Evolutionary conservation across 2,797 vertebrate genomes (phyloP).

Genomic region (Chelidonichthys spinosus): DNA sequence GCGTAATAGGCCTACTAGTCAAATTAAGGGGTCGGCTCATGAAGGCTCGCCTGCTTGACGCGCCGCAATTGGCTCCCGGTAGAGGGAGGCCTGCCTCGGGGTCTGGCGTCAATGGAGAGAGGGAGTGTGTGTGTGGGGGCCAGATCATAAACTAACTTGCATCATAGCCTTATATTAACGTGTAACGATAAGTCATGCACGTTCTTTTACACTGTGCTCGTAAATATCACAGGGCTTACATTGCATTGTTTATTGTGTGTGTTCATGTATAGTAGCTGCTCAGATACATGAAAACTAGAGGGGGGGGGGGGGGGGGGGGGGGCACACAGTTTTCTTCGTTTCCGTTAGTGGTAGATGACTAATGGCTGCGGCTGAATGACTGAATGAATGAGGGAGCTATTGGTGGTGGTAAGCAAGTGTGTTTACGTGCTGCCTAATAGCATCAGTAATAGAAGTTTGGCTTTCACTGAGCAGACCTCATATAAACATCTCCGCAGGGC

Average conservation of each 20-base stretch:
- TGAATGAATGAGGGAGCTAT: slow-evolving; percentile 43
- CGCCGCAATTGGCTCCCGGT: slow-evolving; percentile 84
- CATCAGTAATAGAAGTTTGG: slow-evolving; percentile 70
- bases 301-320: no score
- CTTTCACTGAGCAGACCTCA: slow-evolving; percentile 61
- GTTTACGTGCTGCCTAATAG: slow-evolving; percentile 75
- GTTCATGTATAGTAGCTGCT: no score
- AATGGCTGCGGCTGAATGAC: no score
- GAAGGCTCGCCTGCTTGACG: slow-evolving; percentile 91
- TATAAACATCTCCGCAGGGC: slow-evolving; percentile 61
- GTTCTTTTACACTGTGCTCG: background rate
- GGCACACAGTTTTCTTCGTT: no score
- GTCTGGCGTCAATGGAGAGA: slow-evolving; percentile 49
- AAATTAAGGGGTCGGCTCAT: slow-evolving; percentile 81
- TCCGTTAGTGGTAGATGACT: background rate
- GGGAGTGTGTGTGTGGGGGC: slow-evolving; percentile 14
- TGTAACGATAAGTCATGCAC: background rate
- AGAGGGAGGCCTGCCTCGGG: slow-evolving; percentile 59
- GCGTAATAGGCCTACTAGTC: slow-evolving; percentile 46
- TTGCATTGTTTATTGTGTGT: background rate
- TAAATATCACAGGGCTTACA: background rate
- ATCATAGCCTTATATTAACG: slow-evolving; percentile 5
- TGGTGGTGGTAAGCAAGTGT: slow-evolving; percentile 43
- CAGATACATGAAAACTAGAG: no score
- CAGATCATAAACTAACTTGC: slow-evolving; percentile 31